These are phyloP conservation scores for Cheilosia soror DNA, from an alignment of 2,888 invertebrate species.

Conservation along the genomic window DNA sequence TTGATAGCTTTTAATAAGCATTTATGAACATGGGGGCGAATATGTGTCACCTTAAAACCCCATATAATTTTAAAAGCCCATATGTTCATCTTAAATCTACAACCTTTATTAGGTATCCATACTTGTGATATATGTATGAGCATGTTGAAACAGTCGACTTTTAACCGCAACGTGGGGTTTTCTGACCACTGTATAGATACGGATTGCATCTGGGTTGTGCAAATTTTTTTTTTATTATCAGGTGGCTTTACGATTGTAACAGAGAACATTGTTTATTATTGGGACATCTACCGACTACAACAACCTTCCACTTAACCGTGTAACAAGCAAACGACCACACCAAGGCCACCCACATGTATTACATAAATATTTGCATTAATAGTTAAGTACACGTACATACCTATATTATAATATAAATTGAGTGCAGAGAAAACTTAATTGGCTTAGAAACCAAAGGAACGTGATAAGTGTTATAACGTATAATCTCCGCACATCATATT, in stretches of 20 bases:
- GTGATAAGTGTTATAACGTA: conserved; percentile 22
- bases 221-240: conserved; percentile 12
- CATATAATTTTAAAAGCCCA: not conserved
- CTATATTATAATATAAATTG: conserved; percentile 31
- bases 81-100: not conserved
- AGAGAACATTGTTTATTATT: conserved; percentile 10
- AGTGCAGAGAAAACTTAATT: conserved; percentile 10
- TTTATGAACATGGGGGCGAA: too few relatives aligned
- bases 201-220: not conserved
- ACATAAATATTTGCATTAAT: conserved; percentile 27
- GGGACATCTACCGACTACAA: conserved; percentile 8
- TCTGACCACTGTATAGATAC: not conserved
- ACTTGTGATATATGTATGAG: not conserved
- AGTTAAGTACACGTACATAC: conserved; percentile 23
- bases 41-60: too few relatives aligned
- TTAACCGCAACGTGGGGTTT: not conserved
- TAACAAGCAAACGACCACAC: conserved; percentile 5
- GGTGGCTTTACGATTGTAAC: conserved; percentile 16
- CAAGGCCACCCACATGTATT: conserved; percentile 51
- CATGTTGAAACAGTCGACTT: conserved; percentile 2
- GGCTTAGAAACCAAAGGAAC: conserved; percentile 10
- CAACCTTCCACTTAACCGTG: conserved; percentile 50
- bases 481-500: not conserved
- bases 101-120: not conserved
- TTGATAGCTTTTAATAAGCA: too few relatives aligned